Percentiles rank a stretch among this genome's conserved stretches.
phyloP scores from a whole-genome alignment of 2,888 invertebrate species.

The Spilarctia lutea region DNA sequence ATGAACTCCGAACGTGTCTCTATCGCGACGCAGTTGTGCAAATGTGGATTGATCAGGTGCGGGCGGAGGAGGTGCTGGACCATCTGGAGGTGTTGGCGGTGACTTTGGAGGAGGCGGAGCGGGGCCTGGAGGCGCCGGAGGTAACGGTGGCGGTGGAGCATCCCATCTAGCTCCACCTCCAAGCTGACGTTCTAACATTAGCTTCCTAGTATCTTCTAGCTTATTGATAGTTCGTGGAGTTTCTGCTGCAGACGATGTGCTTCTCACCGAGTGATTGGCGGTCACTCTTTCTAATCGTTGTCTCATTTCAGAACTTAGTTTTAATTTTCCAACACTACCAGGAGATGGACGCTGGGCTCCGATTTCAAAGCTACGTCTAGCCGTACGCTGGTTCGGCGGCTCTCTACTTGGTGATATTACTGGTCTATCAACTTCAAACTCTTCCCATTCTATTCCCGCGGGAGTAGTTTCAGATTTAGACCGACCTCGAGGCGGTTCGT shows the following conservation, averaged over 20 bases:
- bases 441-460: conserved; percentile 93
- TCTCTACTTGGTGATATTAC: conserved; percentile 75
- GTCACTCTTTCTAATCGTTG: conserved; percentile 95
- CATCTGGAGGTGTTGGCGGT: conserved; percentile 87
- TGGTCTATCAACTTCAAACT: conserved; percentile 90
- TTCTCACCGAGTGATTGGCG: conserved; percentile 94
- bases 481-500: conserved; percentile 75
- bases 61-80: conserved; percentile 87
- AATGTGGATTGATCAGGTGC: conserved; percentile 86
- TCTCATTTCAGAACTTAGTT: conserved; percentile 96
- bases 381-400: conserved; percentile 76
- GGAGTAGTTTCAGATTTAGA: conserved; percentile 82
- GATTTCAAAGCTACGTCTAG: conserved; percentile 91
- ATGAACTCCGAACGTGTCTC: conserved; percentile 91
- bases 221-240: conserved; percentile 92
- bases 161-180: conserved; percentile 89
- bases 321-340: conserved; percentile 95
- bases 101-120: conserved; percentile 89
- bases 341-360: conserved; percentile 94
- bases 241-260: conserved; percentile 90
- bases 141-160: conserved; percentile 89
- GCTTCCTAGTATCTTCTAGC: conserved; percentile 93
- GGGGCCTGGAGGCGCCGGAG: conserved; percentile 87
- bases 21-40: conserved; percentile 89
- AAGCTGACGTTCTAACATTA: conserved; percentile 94